Percentiles rank a stretch among this genome's conserved stretches.
Conservation (phyloP, 2,888 invertebrate genomes). For the Chloroclystis v-ata region DNA sequence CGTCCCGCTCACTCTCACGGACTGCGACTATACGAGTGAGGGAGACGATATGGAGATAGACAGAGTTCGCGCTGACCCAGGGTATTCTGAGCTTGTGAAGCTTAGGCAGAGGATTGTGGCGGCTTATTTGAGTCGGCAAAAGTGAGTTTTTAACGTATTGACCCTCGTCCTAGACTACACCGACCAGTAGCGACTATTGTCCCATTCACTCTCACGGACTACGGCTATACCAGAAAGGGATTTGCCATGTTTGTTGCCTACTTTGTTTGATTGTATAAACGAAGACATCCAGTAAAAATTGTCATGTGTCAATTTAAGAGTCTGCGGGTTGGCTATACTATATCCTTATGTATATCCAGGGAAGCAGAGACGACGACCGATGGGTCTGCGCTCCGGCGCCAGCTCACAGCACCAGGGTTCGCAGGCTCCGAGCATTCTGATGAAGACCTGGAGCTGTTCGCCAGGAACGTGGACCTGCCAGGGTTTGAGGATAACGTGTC, state of each 20-base stretch:
- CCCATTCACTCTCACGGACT: too few species aligned
- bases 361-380: constrained; percentile 54
- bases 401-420: constrained; percentile 63
- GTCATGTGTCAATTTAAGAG: too few species aligned
- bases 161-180: background rate
- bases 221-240: too few species aligned
- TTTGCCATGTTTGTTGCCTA: too few species aligned
- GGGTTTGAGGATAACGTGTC: constrained; percentile 91
- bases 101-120: constrained; percentile 65
- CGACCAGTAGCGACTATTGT: too few species aligned
- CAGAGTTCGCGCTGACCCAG: constrained; percentile 57
- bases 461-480: constrained; percentile 85
- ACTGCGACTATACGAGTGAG: constrained; percentile 61
- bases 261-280: too few species aligned
- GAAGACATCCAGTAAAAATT: too few species aligned
- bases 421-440: constrained; percentile 83
- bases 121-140: constrained; percentile 61
- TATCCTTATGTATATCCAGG: constrained; percentile 40
- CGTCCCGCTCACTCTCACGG: constrained; percentile 67
- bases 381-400: constrained; percentile 56
- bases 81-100: constrained; percentile 57
- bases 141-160: constrained; percentile 37
- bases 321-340: too few species aligned
- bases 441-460: constrained; percentile 85
- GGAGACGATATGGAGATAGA: constrained; percentile 52